Percentiles rank a stretch among this genome's conserved stretches.
Conservation (phyloP, 2,113 vertebrate species). For the Penelope pileata region DNA sequence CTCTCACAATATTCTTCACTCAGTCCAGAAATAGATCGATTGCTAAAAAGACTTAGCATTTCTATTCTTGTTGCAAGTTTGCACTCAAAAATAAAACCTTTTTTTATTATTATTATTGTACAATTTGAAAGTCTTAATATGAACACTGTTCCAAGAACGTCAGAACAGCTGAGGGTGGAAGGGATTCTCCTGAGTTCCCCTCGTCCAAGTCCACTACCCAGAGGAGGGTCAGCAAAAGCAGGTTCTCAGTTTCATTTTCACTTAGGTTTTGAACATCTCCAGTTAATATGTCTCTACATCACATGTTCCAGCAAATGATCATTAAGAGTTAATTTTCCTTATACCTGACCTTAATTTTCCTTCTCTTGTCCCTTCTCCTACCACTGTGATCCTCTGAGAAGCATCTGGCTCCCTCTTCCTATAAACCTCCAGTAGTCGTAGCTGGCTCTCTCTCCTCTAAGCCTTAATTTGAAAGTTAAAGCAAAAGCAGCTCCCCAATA, state of each 20-base stretch:
- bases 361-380: background rate
- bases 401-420: background rate
- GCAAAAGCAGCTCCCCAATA: background rate
- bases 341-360: background rate
- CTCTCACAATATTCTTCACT: background rate
- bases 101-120: too few relatives aligned
- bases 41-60: background rate
- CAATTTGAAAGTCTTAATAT: background rate
- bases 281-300: background rate
- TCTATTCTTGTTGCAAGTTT: background rate
- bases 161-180: background rate
- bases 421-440: background rate
- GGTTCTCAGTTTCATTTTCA: background rate
- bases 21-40: background rate
- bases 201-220: background rate
- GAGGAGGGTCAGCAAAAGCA: background rate
- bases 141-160: background rate
- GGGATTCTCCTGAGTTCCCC: background rate
- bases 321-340: background rate
- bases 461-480: background rate
- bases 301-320: background rate
- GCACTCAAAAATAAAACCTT: too few relatives aligned
- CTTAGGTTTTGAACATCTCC: fast-evolving
- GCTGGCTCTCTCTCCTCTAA: background rate
- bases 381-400: background rate